Conservation (phyloP, 1,140 invertebrate species). For the Rhizoglyphus robini region DNA sequence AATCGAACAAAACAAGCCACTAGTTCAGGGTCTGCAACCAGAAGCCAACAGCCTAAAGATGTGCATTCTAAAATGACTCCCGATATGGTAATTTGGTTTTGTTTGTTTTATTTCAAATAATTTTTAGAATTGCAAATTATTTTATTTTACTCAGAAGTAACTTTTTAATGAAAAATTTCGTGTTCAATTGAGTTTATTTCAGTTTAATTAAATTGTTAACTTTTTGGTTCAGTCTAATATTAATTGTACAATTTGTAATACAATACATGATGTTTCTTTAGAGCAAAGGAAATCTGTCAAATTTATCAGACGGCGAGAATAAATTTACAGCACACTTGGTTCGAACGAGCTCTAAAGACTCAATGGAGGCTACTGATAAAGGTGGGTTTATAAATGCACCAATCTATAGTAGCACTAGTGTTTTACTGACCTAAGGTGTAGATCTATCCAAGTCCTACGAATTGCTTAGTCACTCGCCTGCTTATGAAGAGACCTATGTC, state of each 20-base stretch:
- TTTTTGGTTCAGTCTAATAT: too few species aligned
- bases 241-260: too few species aligned
- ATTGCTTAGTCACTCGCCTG: neutral
- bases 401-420: too few species aligned
- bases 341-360: neutral
- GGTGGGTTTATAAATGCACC: slow-evolving; percentile 1
- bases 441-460: neutral
- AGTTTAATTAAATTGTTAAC: too few species aligned
- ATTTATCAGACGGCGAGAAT: neutral
- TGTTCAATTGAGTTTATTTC: too few species aligned
- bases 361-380: neutral
- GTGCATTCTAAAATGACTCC: too few species aligned
- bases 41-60: neutral
- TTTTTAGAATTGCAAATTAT: neutral
- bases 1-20: neutral
- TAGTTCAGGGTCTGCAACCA: neutral
- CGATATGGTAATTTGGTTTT: neutral
- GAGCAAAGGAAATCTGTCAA: neutral
- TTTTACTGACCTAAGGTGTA: too few species aligned
- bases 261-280: too few species aligned
- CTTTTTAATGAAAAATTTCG: too few species aligned
- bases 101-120: neutral
- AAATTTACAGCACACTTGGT: slow-evolving; percentile 13
- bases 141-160: too few species aligned
- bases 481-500: slow-evolving; percentile 5